Evolutionary conservation across 35 echinoderm and acorn worm genomes (phyloP).

Genomic region (Ophioderma brevispina): DNA sequence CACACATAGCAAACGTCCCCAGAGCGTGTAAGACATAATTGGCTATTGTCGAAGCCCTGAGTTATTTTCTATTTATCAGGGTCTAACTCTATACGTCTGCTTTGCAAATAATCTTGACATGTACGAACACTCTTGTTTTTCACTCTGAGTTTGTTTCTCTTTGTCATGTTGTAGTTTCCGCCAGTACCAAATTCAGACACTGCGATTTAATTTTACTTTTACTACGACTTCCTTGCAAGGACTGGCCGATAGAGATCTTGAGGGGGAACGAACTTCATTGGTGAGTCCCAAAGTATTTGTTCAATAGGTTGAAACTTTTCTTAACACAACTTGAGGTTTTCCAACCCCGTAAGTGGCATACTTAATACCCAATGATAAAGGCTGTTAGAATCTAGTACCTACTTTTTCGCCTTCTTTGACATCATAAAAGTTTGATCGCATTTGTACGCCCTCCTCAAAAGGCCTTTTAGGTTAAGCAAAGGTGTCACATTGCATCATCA

Average conservation of each 20-base stretch:
- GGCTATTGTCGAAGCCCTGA: too few species aligned
- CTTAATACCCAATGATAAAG: conserved; percentile 43
- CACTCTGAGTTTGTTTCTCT: background rate
- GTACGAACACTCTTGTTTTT: conserved; percentile 33
- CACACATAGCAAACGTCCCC: too few species aligned
- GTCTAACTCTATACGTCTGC: too few species aligned
- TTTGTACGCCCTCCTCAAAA: conserved; percentile 72
- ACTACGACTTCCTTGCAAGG: conserved; percentile 42
- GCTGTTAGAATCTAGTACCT: conserved; percentile 46
- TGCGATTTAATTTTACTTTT: too few species aligned
- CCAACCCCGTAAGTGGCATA: conserved; percentile 14
- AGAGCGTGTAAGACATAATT: too few species aligned
- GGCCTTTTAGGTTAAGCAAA: too few species aligned
- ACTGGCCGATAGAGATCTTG: background rate
- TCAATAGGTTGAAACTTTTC: background rate
- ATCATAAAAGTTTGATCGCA: conserved; percentile 51
- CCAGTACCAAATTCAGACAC: conserved; percentile 45
- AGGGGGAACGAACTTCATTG: conserved; percentile 30
- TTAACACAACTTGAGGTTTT: conserved; percentile 12
- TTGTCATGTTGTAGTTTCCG: conserved; percentile 31
- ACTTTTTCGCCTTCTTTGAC: conserved; percentile 15
- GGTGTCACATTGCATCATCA: too few species aligned
- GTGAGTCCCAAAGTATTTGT: conserved; percentile 6
- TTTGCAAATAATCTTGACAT: conserved; percentile 13
- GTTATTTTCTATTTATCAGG: too few species aligned